Evolutionary conservation across 2,797 vertebrate genomes (phyloP), one percentile per base, ranked within the genome.

Genomic region (Botia almorhae): DNA sequence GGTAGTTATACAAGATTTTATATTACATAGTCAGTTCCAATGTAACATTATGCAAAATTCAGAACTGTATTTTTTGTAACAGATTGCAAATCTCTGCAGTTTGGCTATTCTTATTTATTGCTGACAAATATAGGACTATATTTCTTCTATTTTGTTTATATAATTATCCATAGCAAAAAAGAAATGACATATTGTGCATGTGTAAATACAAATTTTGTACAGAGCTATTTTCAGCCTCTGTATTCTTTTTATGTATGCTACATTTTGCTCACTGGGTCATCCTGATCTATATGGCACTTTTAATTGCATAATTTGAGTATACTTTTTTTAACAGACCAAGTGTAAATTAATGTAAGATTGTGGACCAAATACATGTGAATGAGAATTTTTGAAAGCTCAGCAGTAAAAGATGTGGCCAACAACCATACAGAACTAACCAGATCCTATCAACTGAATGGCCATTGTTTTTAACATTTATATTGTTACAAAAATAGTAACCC

Each of bases 241-340:
- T 39, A 6, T 8, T 39, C 8, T 43, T 43, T 43, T 43, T 6
- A 43, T 0, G 8, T 43, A 4, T 48, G 19, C 48, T 77, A 36
- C 46, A 64, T 64, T 56, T 50, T 3, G 8, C 26, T 55, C 21
- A 43, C 43, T 14, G 14, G 61, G 64, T 50, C 55, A 55, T 8
- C 43, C 43, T 67, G 76, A 76, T 80, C 78, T 71, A 19, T 19
- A n/a, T 63, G 46, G 48, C 55, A 39, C 48, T 56, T 76, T n/a
- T 13, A 56, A 43, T 46, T 12, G n/a, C 39, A 65, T n/a, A 13
- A 63, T 51, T 63, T 60, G 39, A 43, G n/a, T 39, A 43, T 69
- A 56, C 29, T 4, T 1, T 46, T 69, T 19, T 63, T 61, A 75
- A 53, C 55, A 56, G 0, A 2, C 10, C 58, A 36, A 65, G 12